These are phyloP conservation scores for Zaprionus lineosus DNA, from an alignment of 2,888 invertebrate genomes.

Conservation along the genomic window DNA sequence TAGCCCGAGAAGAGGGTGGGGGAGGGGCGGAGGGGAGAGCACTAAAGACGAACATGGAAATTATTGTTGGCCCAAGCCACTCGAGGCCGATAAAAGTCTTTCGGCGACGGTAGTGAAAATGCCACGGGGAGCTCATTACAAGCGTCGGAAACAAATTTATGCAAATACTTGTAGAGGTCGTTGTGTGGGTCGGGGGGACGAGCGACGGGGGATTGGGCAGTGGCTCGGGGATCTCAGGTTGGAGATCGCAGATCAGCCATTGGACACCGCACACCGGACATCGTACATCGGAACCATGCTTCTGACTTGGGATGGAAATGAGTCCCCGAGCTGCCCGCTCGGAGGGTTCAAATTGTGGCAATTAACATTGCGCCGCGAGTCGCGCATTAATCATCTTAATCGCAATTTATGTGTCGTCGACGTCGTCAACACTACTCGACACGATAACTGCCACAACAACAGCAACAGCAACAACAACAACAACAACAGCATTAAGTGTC, in stretches of 20 bases:
- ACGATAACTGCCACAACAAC: slow-evolving; percentile 39
- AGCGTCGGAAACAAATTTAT: slow-evolving; percentile 82
- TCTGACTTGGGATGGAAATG: slow-evolving; percentile 9
- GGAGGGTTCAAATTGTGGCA: slow-evolving; percentile 64
- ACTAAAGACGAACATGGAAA: slow-evolving; percentile 67
- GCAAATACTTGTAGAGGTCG: no score
- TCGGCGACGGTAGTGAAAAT: slow-evolving; percentile 74
- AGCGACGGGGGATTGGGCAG: no score
- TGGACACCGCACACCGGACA: no score
- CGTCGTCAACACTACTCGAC: slow-evolving; percentile 67
- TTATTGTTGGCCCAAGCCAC: slow-evolving; percentile 66
- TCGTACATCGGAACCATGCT: no score
- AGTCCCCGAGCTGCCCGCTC: slow-evolving; percentile 13
- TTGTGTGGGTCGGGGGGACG: no score
- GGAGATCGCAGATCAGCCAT: no score
- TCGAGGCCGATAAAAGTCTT: slow-evolving; percentile 67
- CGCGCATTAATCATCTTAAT: slow-evolving; percentile 82
- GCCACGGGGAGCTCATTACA: slow-evolving; percentile 80
- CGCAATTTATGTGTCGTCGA: slow-evolving; percentile 80
- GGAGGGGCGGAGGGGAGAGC: slow-evolving; percentile 30
- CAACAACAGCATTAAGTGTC: slow-evolving; percentile 30
- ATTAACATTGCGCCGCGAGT: slow-evolving; percentile 81
- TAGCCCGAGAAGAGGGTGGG: slow-evolving; percentile 30
- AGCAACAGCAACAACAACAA: slow-evolving; percentile 18
- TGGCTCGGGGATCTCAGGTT: no score